Evolutionary conservation across 92 coral and sea anemone species (phyloP).

Genomic region (Parazoanthus darwini): DNA sequence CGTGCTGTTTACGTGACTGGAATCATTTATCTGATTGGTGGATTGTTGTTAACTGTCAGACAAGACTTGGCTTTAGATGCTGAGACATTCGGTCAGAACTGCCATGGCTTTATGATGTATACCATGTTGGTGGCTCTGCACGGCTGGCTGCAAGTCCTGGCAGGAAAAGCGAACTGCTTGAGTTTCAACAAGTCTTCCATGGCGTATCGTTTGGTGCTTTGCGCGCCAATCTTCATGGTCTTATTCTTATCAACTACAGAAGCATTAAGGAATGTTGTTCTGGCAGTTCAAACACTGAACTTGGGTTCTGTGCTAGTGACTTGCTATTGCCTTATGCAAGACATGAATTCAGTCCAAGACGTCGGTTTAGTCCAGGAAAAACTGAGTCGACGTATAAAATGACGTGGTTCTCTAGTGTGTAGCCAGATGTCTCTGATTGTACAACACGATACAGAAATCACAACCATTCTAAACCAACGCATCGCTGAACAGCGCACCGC

Average conservation of each 20-base stretch:
- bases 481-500: background rate
- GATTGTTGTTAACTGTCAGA: constrained; percentile 16
- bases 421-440: too few relatives aligned
- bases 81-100: constrained; percentile 14
- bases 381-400: background rate
- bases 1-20: constrained; percentile 31
- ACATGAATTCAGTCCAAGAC: background rate
- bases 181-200: constrained; percentile 14
- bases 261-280: constrained; percentile 1
- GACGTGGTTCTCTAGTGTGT: background rate
- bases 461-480: background rate
- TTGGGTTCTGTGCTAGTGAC: constrained; percentile 5
- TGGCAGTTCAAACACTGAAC: constrained; percentile 17
- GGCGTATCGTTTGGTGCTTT: constrained; percentile 40
- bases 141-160: constrained; percentile 27
- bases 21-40: constrained; percentile 19
- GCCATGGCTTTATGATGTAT: constrained; percentile 34
- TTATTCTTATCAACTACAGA: constrained; percentile 19
- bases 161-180: constrained; percentile 15
- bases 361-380: background rate
- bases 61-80: constrained; percentile 28
- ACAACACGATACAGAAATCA: too few relatives aligned
- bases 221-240: constrained; percentile 24
- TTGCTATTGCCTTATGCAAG: constrained; percentile 24
- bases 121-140: constrained; percentile 23